phyloP scores from a whole-genome alignment of 2,113 vertebrate genomes.

The Apus apus region DNA sequence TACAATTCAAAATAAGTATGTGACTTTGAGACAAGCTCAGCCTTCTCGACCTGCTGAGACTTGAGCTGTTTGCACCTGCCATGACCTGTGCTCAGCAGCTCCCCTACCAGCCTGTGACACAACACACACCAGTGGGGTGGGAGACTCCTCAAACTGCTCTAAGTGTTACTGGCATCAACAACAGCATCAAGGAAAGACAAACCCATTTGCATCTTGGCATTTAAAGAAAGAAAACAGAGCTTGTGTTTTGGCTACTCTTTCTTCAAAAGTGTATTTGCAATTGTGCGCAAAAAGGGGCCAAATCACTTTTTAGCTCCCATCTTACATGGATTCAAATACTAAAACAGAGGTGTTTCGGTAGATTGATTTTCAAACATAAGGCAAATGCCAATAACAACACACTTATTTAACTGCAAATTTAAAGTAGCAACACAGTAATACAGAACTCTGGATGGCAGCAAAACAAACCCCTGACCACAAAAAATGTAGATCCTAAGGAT shows the following conservation, averaged over 20 bases:
- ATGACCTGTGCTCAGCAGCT: background rate
- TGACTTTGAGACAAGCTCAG: background rate
- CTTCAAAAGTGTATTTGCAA: background rate
- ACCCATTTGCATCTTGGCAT: background rate
- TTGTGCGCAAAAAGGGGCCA: background rate
- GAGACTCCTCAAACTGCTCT: background rate
- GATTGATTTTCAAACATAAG: background rate
- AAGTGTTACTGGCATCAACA: background rate
- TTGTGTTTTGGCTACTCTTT: rapidly evolving
- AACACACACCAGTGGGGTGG: background rate
- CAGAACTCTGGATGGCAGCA: background rate
- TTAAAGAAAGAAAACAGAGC: background rate
- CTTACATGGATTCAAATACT: background rate
- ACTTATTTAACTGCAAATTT: background rate
- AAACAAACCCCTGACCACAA: background rate
- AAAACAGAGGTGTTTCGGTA: background rate
- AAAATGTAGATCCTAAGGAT: background rate
- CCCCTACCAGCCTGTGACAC: background rate
- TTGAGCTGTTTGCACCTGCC: conserved; percentile 13
- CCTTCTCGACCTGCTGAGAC: background rate
- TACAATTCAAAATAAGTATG: background rate
- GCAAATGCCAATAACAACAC: background rate
- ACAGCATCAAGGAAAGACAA: background rate
- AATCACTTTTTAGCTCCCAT: background rate
- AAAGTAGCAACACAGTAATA: background rate